Evolutionary conservation across 2,113 vertebrate species (phyloP), one percentile per base, ranked within the genome.

Genomic region (Neotoma lepida): DNA sequence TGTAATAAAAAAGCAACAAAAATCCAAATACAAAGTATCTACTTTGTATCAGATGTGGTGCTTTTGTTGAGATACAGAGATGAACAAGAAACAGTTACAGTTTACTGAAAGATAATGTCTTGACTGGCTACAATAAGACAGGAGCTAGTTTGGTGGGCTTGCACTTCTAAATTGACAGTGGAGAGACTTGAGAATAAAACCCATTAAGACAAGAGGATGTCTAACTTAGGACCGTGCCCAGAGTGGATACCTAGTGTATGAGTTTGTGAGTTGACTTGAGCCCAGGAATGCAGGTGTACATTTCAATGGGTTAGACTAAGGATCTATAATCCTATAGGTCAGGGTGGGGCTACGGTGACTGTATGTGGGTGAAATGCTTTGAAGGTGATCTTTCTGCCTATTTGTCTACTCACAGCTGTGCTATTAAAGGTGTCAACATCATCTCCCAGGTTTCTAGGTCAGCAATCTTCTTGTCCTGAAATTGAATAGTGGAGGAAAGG

Each of bases 361-460:
- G 95, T 80, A 88, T 66, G 49, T 96, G 85, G 81, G 58, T 92
- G 87, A 95, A 93, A 95, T 96, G 88, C 89, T 97, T 97, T 97
- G 94, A 96, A 96, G 95, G 89, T 95, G 84, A 97, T 82, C 87
- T 96, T 97, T 91, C 91, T 94, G 93, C 87, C 56, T 95, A 63
- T 94, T 94, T 90, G 88, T 94, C 80, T 88, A 91, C 85, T 96
- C 89, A 97, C 6, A 93, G 85, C 74, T 88, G 96, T 97, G 95
- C 80, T 93, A 96, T 97, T 96, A 94, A 95, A 93, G 66, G 76
- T 96, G 91, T 97, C 89, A 93, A 97, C 96, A 96, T 87, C 89
- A 91, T 87, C 85, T 89, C 70, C 41, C 41, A 88, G 17, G 1
- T 96, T 97, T 96, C 91, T 46, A 85, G 94, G 85, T 96, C 91